Evolutionary conservation across 2,113 vertebrate genomes (phyloP).

Genomic region (Nyctibius bracteatus): DNA sequence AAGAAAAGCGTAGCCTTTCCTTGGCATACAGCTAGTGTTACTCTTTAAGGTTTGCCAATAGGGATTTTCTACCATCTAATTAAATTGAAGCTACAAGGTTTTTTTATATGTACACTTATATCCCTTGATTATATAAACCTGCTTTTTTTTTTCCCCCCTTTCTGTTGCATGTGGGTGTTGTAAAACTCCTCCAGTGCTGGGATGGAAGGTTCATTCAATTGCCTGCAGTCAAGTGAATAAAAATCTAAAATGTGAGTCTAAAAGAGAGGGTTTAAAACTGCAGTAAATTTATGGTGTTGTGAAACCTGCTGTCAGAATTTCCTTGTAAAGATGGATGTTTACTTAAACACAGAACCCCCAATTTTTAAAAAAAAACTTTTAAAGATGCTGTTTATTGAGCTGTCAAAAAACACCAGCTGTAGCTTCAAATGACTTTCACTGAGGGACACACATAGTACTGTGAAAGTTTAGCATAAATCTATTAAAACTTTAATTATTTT

Average conservation of each 20-base stretch:
- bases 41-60: conserved; percentile 6
- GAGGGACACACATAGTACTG: background rate
- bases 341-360: background rate
- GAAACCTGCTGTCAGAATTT: background rate
- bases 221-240: conserved; percentile 21
- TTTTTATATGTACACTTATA: background rate
- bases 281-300: background rate
- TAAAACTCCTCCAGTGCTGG: conserved; percentile 28
- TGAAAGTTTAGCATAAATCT: background rate
- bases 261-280: background rate
- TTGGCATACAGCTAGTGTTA: background rate
- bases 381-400: background rate
- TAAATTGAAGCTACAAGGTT: conserved; percentile 19
- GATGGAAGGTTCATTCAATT: conserved; percentile 48
- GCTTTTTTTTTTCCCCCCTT: background rate
- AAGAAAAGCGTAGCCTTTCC: background rate
- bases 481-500: background rate
- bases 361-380: background rate
- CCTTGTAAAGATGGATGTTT: background rate
- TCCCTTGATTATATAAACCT: conserved; percentile 1
- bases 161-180: background rate
- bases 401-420: background rate
- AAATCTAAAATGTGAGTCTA: conserved; percentile 1
- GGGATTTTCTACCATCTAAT: conserved; percentile 47
- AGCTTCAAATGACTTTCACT: background rate